Evolutionary conservation across 2,888 invertebrate genomes (phyloP).

Genomic region (Mycalesis mineus): DNA sequence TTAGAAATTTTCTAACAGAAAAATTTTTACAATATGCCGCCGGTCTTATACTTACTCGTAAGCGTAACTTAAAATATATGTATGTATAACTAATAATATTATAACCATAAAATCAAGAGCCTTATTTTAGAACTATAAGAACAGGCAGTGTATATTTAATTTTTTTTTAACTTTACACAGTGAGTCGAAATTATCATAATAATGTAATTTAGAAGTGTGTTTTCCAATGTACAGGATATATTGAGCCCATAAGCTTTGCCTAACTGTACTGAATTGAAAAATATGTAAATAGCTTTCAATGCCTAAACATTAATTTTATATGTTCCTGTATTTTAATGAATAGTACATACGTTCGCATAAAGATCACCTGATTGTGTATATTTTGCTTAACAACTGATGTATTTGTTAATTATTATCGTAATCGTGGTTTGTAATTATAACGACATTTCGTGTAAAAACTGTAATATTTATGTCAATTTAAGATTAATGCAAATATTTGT

Average conservation of each 20-base stretch:
- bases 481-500: slow-evolving; percentile 57
- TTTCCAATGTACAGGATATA: neutral
- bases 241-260: neutral
- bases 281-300: neutral
- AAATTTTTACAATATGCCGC: too few species aligned
- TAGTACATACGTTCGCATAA: neutral
- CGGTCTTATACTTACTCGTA: too few species aligned
- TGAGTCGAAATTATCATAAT: too few species aligned
- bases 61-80: too few species aligned
- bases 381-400: neutral
- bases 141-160: too few species aligned
- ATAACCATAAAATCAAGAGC: too few species aligned
- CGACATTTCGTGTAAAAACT: neutral
- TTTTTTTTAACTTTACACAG: too few species aligned
- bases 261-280: neutral
- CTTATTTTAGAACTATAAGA: too few species aligned
- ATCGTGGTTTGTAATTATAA: neutral
- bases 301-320: neutral
- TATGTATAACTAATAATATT: too few species aligned
- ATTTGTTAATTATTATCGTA: neutral
- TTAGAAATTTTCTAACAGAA: too few species aligned
- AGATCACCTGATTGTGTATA: neutral
- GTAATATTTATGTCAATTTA: slow-evolving; percentile 52
- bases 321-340: neutral
- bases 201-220: too few species aligned